Evolutionary conservation across 2,888 invertebrate genomes (phyloP), one percentile per base, ranked within the genome.

Genomic region (Calameuta filiformis): DNA sequence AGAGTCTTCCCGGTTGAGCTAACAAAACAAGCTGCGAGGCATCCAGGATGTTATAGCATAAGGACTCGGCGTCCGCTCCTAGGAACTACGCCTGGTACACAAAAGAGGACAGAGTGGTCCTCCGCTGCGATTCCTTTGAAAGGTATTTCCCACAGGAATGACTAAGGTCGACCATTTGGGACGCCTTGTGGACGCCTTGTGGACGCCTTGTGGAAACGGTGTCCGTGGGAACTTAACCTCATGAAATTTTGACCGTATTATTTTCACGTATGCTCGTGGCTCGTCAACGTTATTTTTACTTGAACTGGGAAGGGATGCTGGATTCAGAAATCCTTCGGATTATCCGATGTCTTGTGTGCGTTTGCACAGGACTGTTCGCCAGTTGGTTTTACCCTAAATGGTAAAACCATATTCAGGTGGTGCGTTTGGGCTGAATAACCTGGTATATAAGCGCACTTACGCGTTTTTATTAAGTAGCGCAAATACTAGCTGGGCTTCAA

Each of bases 401-500:
- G 12, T 35, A 3, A 35, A 35, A 35, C 11, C 11, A 35, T 35
- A 12, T 3, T 12, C 35, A 35, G 3, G 11, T 35, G 35, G 35
- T 35, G 35, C 12, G 12, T 12, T 35, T 35, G 12, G 35, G 11
- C 11, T 12, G 35, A 35, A 35, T 3, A 35, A 35, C 34, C 34
- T 35, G 34, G 3, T 12, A 11, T 11, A 11, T 12, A 40, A 40
- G 15, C 12, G 0, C n/a, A n/a, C n/a, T n/a, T 4, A 40, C 2
- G 40, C 23, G 40, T 40, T 40, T 40, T 40, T 2, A 33, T 11
- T 69, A 15, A 79, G 78, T 75, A 78, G 78, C 73, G 79, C 80
- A 79, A 81, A 81, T 79, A 78, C 78, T 77, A 80, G 80, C 80
- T 81, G 80, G 79, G 78, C 80, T 75, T 73, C 75, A 80, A 81